Evolutionary conservation across 2,797 vertebrate species (phyloP), one percentile per base, ranked within the genome.

Genomic region (Halcyon badia): DNA sequence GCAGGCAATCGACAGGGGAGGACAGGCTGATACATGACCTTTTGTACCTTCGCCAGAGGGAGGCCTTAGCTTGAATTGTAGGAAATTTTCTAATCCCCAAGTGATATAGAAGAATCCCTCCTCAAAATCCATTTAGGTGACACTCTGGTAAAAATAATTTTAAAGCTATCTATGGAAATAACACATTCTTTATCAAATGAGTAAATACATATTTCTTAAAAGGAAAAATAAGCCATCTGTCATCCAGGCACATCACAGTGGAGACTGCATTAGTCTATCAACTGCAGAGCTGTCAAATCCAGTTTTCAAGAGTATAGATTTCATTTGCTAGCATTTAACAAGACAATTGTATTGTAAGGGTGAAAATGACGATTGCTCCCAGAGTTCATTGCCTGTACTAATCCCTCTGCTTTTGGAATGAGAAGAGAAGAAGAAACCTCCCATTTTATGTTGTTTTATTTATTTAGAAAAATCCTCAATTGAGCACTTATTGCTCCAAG

Each of bases 261-360:
- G 66, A 93, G 86, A 86, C 88, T 95, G 60, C 60, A 90, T 97
- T 97, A 95, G 58, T 82, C 88, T 97, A 94, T 97, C 93, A 97
- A 57, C 26, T 39, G 61, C 81, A 65, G 68, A 60, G 31, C 72
- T 97, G 93, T 97, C 96, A 96, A 93, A 90, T 78, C 86, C 52
- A 65, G 70, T 78, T 95, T 95, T 89, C 0, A 1, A 56, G 52
- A 92, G 64, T 39, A 22, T 31, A 69, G 76, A 87, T 93, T 96
- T 95, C 39, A 66, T 94, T 93, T 96, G 87, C 83, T 96, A 93
- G 56, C 86, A 82, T 97, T 96, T 97, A 94, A 96, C 93, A 71
- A 68, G 78, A 90, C 94, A 97, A 77, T 92, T 95, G 77, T 90
- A 87, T 96, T 95, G 83, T 91, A 84, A 94, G 87, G 68, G 88